These are phyloP conservation scores for Chalcosyrphus nemorum DNA, from an alignment of 2,888 invertebrate genomes.

Conservation along the genomic window DNA sequence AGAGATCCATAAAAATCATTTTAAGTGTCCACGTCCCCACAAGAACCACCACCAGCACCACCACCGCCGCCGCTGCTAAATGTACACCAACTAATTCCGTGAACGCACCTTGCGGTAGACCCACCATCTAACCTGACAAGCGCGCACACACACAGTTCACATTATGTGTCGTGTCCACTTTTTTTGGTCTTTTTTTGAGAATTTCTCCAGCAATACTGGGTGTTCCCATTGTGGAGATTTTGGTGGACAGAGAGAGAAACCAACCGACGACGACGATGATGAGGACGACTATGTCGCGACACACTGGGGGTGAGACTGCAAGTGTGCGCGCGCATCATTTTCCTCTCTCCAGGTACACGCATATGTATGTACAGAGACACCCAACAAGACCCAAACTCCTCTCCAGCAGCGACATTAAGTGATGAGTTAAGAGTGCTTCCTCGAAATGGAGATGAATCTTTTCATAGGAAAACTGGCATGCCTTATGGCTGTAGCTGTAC, in stretches of 20 bases:
- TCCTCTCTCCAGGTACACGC: conserved; percentile 54
- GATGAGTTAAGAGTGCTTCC: conserved; percentile 72
- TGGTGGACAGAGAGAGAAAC: conserved; percentile 1
- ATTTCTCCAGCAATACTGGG: conserved; percentile 64
- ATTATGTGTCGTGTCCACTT: conserved; percentile 21
- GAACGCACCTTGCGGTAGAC: conserved; percentile 72
- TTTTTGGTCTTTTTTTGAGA: no score
- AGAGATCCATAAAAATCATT: conserved; percentile 63
- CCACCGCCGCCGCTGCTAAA: conserved; percentile 48
- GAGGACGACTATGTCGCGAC: conserved; percentile 55
- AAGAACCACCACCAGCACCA: conserved; percentile 34
- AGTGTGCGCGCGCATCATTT: conserved; percentile 31
- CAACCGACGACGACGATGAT: conserved; percentile 1
- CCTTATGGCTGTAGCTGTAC: conserved; percentile 43
- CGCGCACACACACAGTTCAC: background rate
- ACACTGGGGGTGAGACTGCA: conserved; percentile 63
- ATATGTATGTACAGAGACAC: conserved; percentile 22
- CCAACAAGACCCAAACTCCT: conserved; percentile 53
- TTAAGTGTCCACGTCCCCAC: conserved; percentile 51
- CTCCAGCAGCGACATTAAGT: conserved; percentile 72
- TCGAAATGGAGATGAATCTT: conserved; percentile 71
- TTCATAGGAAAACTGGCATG: conserved; percentile 67
- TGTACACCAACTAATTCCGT: conserved; percentile 67
- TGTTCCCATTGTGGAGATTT: conserved; percentile 63
- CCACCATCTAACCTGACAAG: conserved; percentile 65